Conservation (phyloP, 1,140 invertebrate species). For the Amyelois transitella region DNA sequence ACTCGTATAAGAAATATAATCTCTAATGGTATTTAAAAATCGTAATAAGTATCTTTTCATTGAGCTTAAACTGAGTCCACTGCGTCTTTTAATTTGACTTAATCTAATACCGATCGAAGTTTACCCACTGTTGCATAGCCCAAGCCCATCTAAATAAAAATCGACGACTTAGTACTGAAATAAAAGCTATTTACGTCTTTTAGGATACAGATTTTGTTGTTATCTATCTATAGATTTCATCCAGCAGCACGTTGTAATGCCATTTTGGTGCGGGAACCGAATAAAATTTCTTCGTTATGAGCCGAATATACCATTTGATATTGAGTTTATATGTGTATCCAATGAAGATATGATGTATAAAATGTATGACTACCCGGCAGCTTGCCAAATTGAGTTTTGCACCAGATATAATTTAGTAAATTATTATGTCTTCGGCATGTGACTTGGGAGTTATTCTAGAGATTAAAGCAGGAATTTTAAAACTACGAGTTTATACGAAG, state of each 20-base stretch:
- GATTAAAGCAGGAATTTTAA: slow-evolving; percentile 15
- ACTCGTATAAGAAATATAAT: too few relatives aligned
- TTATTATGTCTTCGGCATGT: slow-evolving; percentile 42
- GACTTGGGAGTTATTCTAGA: slow-evolving; percentile 16
- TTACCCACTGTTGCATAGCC: background rate
- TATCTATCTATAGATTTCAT: too few relatives aligned
- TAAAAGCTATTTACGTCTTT: background rate
- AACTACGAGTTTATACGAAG: too few relatives aligned
- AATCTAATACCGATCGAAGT: too few relatives aligned
- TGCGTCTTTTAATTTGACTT: too few relatives aligned
- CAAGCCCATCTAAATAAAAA: too few relatives aligned
- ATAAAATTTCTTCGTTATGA: background rate
- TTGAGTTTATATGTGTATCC: background rate
- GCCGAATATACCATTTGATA: background rate
- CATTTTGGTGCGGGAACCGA: background rate
- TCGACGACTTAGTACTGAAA: too few relatives aligned
- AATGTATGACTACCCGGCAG: slow-evolving; percentile 14
- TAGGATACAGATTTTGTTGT: background rate
- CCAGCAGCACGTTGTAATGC: background rate
- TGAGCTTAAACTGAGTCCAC: too few relatives aligned
- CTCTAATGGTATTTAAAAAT: too few relatives aligned
- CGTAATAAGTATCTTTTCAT: too few relatives aligned
- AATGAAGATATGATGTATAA: slow-evolving; percentile 1
- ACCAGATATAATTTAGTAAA: slow-evolving; percentile 39
- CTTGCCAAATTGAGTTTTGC: slow-evolving; percentile 39